Evolutionary conservation across 1,140 invertebrate species (phyloP).

Genomic region (Aphaenogaster ashmeadi): DNA sequence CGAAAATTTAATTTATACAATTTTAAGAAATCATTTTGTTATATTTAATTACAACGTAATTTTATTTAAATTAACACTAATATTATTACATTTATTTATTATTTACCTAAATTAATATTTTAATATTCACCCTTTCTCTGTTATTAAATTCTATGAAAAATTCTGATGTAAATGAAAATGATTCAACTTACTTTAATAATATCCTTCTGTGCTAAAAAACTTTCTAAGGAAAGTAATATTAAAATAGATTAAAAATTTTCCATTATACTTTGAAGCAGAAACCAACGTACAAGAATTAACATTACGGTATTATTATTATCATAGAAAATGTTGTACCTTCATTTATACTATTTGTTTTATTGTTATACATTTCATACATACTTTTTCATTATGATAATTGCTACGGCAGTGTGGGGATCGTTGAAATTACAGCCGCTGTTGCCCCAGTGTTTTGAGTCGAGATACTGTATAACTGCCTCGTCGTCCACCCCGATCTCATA

Average conservation of each 20-base stretch:
- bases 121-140: no score
- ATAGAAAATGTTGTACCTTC: background rate
- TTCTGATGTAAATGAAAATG: background rate
- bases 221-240: no score
- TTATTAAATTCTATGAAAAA: background rate
- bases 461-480: conserved; percentile 90
- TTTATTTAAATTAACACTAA: background rate
- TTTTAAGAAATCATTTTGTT: background rate
- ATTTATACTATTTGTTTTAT: background rate
- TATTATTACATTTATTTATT: background rate
- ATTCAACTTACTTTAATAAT: background rate
- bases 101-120: no score
- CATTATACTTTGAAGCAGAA: no score
- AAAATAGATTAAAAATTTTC: no score
- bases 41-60: background rate
- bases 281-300: no score
- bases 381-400: no score
- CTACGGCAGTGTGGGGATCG: conserved; percentile 80
- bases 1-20: no score
- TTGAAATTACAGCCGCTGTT: conserved; percentile 90
- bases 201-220: background rate
- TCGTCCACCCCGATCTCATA: conserved; percentile 91
- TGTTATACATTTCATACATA: no score
- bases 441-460: conserved; percentile 89
- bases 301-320: no score